Evolutionary conservation across 2,888 invertebrate species (phyloP).

Genomic region (Leucophora obtusa): DNA sequence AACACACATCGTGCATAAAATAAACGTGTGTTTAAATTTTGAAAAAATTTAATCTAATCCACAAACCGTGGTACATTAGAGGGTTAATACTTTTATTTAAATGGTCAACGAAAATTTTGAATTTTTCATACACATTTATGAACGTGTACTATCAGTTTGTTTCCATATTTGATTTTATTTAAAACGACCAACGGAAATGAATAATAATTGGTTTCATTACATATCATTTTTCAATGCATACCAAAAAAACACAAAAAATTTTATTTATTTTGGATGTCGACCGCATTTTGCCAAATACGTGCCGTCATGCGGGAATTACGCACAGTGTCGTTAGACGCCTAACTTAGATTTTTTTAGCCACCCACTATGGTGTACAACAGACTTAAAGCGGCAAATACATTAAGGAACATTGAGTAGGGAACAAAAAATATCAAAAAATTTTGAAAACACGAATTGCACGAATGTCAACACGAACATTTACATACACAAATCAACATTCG

Average conservation of each 20-base stretch:
- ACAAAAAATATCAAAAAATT: too few species aligned
- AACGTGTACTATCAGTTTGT: constrained; percentile 22
- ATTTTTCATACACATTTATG: background rate
- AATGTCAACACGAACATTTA: too few species aligned
- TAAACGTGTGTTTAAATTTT: too few species aligned
- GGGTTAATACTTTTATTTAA: background rate
- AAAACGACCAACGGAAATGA: constrained; percentile 57
- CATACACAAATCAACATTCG: too few species aligned
- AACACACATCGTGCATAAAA: too few species aligned
- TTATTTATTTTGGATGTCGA: constrained; percentile 55
- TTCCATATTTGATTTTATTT: constrained; percentile 53
- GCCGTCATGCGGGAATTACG: constrained; percentile 38
- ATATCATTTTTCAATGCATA: constrained; percentile 50
- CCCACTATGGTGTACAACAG: constrained; percentile 34
- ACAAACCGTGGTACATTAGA: too few species aligned
- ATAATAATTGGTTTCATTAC: constrained; percentile 61
- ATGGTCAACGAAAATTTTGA: background rate
- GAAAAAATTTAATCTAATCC: too few species aligned
- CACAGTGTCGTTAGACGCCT: constrained; percentile 18
- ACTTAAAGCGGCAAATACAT: too few species aligned
- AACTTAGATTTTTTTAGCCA: constrained; percentile 25
- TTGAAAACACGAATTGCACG: too few species aligned
- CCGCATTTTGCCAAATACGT: constrained; percentile 58
- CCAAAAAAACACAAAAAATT: constrained; percentile 42
- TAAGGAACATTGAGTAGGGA: too few species aligned